phyloP scores from a whole-genome alignment of 2,797 vertebrate species.

The Arrhamphus sclerolepis region DNA sequence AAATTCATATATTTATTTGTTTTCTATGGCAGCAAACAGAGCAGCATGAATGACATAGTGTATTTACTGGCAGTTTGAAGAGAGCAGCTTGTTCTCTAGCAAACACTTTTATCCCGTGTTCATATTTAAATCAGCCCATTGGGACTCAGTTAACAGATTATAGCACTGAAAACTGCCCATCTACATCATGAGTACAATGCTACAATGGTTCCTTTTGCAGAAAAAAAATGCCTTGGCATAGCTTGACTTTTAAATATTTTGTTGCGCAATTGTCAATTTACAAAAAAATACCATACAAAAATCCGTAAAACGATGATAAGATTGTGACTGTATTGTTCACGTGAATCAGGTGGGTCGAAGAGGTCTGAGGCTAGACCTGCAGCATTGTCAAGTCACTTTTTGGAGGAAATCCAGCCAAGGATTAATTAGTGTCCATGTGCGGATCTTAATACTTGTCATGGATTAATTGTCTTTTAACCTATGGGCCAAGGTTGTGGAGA shows the following conservation, averaged over 20 bases:
- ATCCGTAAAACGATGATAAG: background rate
- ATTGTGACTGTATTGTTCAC: no score
- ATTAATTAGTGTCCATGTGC: no score
- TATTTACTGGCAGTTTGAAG: background rate
- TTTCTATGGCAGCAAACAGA: background rate
- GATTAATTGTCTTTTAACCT: no score
- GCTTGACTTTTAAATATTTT: background rate
- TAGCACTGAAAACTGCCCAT: constrained; percentile 4
- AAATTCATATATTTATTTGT: background rate
- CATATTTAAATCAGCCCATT: background rate
- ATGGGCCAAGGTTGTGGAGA: no score
- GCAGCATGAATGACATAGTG: background rate
- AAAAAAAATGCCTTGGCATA: constrained; percentile 1
- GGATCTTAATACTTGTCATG: no score
- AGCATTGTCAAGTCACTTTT: no score
- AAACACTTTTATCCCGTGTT: background rate
- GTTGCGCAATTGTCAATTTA: background rate
- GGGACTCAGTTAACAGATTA: background rate
- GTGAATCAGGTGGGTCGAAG: no score
- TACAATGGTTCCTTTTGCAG: background rate
- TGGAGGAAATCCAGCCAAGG: no score
- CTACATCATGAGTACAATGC: background rate
- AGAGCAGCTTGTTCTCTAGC: background rate
- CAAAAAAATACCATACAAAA: no score
- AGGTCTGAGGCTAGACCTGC: no score